Base-by-base conservation (phyloP, 2,888 invertebrate genomes). In the Spodoptera exigua region DNA sequence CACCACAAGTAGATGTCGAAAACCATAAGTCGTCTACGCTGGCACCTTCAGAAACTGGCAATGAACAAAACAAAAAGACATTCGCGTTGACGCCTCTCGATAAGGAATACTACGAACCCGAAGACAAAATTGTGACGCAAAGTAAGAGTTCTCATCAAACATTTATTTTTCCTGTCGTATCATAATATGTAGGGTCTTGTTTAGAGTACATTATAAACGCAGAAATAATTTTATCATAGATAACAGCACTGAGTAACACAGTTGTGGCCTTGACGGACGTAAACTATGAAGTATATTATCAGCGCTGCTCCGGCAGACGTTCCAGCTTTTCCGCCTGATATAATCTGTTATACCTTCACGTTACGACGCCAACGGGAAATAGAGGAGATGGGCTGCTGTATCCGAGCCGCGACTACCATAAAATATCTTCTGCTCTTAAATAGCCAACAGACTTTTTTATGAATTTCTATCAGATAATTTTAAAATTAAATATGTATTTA, bases 31-130 rank as follows among this genome's bases (percentile, higher is more conserved):
- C 34, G 9, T 32, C 44, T 18, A 32, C 46, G 17, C 17, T 18
- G n/a, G 7, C 7, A 14, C 13, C 60, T 34, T 5, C 41, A 16
- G 21, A 17, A 2, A 43, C 2, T 0, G 40, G 43, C 12, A n/a
- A 45, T 5, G 61, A 75, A 0, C 52, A 64, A 16, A 65, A 60
- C 17, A 73, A 75, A 14, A 81, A 76, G 7, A 44, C 58, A 2
- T 89, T 89, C 55, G 89, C 89, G 0, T 70, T 87, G 4, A 88
- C 89, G 10, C 89, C 89, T 9, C 64, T 77, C 4, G 88, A 89
- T 36, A 78, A 80, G 41, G 89, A 83, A 32, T 89, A 82, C 59
- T 89, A 78, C 41, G 82, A 85, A 13, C 51, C 70, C 0, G 70
- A 67, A 54, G 78, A 72, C 13, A 65, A 60, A 27, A 27, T 51